Evolutionary conservation across 2,888 invertebrate species (phyloP), one percentile per base, ranked within the genome.

Genomic region (Sminthurinus aureus): DNA sequence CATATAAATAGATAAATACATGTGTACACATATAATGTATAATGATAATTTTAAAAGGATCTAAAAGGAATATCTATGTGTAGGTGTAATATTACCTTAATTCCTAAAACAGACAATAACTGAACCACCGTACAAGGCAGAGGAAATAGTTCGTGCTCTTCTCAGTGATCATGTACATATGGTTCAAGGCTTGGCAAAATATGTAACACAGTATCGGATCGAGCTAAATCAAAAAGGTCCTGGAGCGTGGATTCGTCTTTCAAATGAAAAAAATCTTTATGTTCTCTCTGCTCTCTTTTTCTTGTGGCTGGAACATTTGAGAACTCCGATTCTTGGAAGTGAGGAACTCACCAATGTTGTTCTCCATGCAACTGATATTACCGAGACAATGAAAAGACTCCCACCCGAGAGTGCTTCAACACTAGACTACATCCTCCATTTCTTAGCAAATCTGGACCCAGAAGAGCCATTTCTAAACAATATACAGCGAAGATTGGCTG

Each of bases 241-340:
- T 92, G 92, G 93, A 2, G 94, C 94, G 0, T 94, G 95, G 92
- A 90, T 91, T 69, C 92, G 92, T 86, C 91, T 96, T 51, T 92
- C 93, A 81, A 91, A 93, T 76, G 95, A 95, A 91, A 93, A 93
- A 82, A 91, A 93, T 89, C 89, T 94, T 1, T 90, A 91, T 13
- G 91, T 95, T 22, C 90, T 95, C 67, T 91, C 93, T 0, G 92
- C 92, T 0, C 90, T 96, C 6, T 90, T 96, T 66, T 94, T 93
- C 90, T 93, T 94, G 87, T 96, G 96, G 96, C 90, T 96, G 81
- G 95, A 95, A 89, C 93, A 93, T 24, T 90, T 96, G 75, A 94
- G 94, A 91, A 92, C 92, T 82, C 94, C 95, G 0, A 91, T 95
- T 52, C 90, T 96, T 22, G 92, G 93, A 86, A 91, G 93, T 38